A percentile compares a stretch with the other conserved stretches of the same genome.
Conservation (phyloP, 2,797 vertebrate species). For the Apogon hyalosoma region DNA sequence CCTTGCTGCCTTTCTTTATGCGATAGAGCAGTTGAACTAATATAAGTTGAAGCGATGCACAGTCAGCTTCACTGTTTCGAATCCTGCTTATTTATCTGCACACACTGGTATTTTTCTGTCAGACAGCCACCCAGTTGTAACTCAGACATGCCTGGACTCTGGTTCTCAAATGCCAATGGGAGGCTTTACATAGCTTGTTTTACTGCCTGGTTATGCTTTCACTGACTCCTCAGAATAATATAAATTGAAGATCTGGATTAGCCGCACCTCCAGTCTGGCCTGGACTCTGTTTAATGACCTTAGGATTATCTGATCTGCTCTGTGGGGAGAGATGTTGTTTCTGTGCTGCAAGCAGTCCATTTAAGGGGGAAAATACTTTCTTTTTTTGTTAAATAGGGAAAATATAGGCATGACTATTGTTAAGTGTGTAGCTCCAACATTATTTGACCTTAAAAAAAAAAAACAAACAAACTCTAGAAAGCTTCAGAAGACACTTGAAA, state of each 20-base stretch:
- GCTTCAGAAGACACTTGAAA: slow-evolving; percentile 35
- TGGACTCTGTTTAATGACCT: slow-evolving; percentile 45
- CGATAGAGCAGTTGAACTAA: background rate
- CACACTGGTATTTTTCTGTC: slow-evolving; percentile 36
- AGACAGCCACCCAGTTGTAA: slow-evolving; percentile 19
- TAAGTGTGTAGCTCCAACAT: slow-evolving; percentile 3
- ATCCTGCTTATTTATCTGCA: slow-evolving; percentile 43
- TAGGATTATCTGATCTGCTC: slow-evolving; percentile 50
- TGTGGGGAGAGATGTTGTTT: slow-evolving; percentile 7
- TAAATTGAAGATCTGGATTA: slow-evolving; percentile 43
- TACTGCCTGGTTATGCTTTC: slow-evolving; percentile 52
- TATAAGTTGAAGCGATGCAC: slow-evolving; percentile 2
- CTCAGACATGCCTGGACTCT: slow-evolving; percentile 22
- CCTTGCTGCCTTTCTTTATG: too few relatives aligned
- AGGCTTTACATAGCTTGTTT: slow-evolving; percentile 47
- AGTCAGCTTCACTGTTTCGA: slow-evolving; percentile 9
- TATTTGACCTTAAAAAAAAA: slow-evolving; percentile 29
- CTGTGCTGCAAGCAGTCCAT: slow-evolving; percentile 2
- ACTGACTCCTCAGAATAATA: slow-evolving; percentile 53
- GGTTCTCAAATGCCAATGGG: slow-evolving; percentile 14
- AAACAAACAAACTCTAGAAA: slow-evolving; percentile 29
- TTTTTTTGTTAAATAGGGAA: too few relatives aligned
- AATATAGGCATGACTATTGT: background rate
- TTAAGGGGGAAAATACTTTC: slow-evolving; percentile 9
- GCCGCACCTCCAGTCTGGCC: slow-evolving; percentile 7